Percentiles rank a stretch among this genome's conserved stretches.
Evolutionary conservation across 2,888 invertebrate genomes (phyloP).

Genomic region (Flexamia atlantica): DNA sequence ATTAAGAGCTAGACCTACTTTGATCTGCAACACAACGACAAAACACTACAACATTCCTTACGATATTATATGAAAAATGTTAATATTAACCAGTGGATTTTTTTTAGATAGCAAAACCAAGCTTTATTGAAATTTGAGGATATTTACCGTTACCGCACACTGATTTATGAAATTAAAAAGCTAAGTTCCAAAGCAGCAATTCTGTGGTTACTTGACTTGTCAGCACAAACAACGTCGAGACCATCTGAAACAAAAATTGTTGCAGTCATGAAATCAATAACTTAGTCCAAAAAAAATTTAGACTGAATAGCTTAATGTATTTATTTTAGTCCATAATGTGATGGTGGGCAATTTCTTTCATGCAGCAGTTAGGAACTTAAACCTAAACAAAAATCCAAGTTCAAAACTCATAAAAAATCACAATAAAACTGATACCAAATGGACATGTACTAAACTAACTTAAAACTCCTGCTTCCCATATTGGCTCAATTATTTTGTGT

Average conservation of each 20-base stretch:
- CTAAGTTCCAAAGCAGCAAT: conserved; percentile 13
- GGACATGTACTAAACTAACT: too few relatives aligned
- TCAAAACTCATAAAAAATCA: too few relatives aligned
- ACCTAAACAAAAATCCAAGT: too few relatives aligned
- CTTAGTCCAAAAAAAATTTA: too few relatives aligned
- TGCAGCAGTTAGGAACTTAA: too few relatives aligned
- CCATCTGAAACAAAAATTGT: conserved; percentile 37
- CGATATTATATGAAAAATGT: neutral
- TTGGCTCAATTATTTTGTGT: too few relatives aligned
- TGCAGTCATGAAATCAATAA: too few relatives aligned
- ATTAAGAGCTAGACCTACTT: conserved; percentile 18
- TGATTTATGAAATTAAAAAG: conserved; percentile 52
- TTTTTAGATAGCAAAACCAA: conserved; percentile 31
- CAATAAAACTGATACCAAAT: too few relatives aligned
- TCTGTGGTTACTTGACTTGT: conserved; percentile 36
- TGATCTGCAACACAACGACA: conserved; percentile 11
- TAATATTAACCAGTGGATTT: conserved; percentile 20
- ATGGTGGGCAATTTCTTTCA: too few relatives aligned
- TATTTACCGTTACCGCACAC: conserved; percentile 35
- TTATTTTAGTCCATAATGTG: too few relatives aligned
- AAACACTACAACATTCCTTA: conserved; percentile 49
- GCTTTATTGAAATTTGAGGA: conserved; percentile 12
- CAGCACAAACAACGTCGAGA: conserved; percentile 5
- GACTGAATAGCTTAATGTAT: too few relatives aligned
- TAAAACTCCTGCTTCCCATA: too few relatives aligned